Percentiles rank a stretch among this genome's conserved stretches.
phyloP scores from a whole-genome alignment of 2,797 vertebrate species.

The Cheirogaleus major region DNA sequence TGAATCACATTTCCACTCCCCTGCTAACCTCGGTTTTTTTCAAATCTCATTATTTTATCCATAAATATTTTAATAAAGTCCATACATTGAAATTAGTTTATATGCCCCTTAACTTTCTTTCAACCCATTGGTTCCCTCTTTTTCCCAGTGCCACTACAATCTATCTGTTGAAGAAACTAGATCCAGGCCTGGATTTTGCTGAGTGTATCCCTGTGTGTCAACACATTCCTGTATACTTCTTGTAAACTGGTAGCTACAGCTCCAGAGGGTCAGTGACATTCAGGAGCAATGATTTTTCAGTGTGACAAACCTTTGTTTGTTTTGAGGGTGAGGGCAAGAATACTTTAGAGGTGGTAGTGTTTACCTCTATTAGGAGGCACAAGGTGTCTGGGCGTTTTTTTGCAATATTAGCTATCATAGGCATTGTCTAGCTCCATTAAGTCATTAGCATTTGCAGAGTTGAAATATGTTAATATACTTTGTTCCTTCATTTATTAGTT shows the following conservation, averaged over 20 bases:
- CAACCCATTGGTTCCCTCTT: background rate
- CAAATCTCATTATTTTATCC: background rate
- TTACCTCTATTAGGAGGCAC: background rate
- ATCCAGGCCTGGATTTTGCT: background rate
- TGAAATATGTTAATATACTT: background rate
- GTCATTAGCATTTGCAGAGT: background rate
- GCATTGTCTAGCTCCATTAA: background rate
- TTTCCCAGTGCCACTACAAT: background rate
- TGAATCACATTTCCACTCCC: background rate
- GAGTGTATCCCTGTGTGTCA: background rate
- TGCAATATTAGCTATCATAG: background rate
- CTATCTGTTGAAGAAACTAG: slow-evolving; percentile 4
- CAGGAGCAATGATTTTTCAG: background rate
- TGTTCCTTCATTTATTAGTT: slow-evolving; percentile 15
- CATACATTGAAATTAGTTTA: background rate
- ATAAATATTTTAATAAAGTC: background rate
- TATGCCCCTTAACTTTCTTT: background rate
- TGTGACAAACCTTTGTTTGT: background rate
- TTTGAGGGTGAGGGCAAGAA: background rate
- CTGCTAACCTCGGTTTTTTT: background rate
- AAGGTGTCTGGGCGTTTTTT: background rate
- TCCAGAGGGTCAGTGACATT: background rate
- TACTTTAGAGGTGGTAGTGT: background rate
- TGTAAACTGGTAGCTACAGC: background rate
- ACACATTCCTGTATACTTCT: background rate